Evolutionary conservation across 2,888 invertebrate species (phyloP), one percentile per base, ranked within the genome.

Genomic region (Drosophila sordidapex): DNA sequence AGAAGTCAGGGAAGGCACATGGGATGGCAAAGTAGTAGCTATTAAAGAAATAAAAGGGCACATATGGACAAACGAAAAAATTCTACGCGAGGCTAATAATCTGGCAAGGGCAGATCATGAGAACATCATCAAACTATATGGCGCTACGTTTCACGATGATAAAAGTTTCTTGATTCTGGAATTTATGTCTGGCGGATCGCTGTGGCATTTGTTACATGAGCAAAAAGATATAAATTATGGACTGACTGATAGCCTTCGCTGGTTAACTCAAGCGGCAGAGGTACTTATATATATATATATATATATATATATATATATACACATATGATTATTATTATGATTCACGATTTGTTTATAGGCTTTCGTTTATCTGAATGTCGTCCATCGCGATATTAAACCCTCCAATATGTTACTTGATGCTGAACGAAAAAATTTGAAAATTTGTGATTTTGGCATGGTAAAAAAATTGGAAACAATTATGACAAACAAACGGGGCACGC

Each of bases 61-160:
- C 46, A 25, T 46, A 2, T 1, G 0, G 46, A 15, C 25, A 8
- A 0, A 25, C 1, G 15, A 0, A 4, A 0, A 0, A 15, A 25
- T 46, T 46, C 8, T 8, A 46, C 8, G 0, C 15, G 46, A 46
- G 25, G 46, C 46, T 1, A 15, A 25, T 46, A 15, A 8, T 25
- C 4, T 46, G 46, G 2, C 4, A 15, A 25, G 2, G 7, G 7
- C 1, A 1, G 0, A 46, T 1, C 46, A 46, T 46, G 4, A 4
- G 8, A 15, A 46, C 15, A 46, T 46, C 46, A 8, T 46, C 46
- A 8, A 46, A 15, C 46, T 46, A 4, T 25, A 8, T 15, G 46
- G 46, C 15, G 15, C 46, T 46, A 0, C 46, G 46, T 2, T 1
- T 4, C 4, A 46, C 46, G 2, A 8, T 0, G 2, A 46, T 25